A percentile compares a stretch with the other conserved stretches of the same genome.
These are phyloP conservation scores for Chloroclysta siterata DNA, from an alignment of 2,888 invertebrate species.

Conservation along the genomic window DNA sequence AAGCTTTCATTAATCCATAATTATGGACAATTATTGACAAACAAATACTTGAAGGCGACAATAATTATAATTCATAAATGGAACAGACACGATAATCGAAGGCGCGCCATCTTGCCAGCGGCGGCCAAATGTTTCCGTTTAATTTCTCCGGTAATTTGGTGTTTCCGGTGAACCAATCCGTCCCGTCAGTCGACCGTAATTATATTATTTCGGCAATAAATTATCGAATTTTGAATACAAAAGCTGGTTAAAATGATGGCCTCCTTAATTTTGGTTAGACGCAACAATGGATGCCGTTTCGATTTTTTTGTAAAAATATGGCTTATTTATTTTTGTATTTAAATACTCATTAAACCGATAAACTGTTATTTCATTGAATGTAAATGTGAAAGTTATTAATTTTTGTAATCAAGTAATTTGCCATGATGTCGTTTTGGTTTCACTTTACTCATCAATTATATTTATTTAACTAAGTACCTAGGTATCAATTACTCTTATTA, in stretches of 20 bases:
- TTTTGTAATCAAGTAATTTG: neutral
- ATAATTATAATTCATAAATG: constrained; percentile 78
- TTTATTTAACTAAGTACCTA: too few relatives aligned
- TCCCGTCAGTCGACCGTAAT: constrained; percentile 82
- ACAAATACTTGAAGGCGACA: constrained; percentile 71
- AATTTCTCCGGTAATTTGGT: constrained; percentile 84
- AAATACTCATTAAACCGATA: constrained; percentile 18
- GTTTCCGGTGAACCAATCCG: constrained; percentile 83
- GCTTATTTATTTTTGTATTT: constrained; percentile 22
- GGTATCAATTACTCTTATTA: too few relatives aligned
- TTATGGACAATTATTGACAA: constrained; percentile 49
- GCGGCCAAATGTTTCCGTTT: constrained; percentile 85
- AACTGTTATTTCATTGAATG: constrained; percentile 10
- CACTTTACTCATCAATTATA: too few relatives aligned
- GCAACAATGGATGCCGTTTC: constrained; percentile 55
- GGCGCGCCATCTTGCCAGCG: constrained; percentile 83
- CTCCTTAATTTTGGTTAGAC: constrained; percentile 75
- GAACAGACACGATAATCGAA: constrained; percentile 76
- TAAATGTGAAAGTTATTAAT: constrained; percentile 13
- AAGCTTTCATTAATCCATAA: constrained; percentile 38
- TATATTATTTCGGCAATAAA: constrained; percentile 85
- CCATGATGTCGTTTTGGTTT: too few relatives aligned
- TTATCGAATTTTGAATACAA: constrained; percentile 83
- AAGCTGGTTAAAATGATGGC: constrained; percentile 73
- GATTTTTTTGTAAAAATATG: constrained; percentile 24